phyloP scores from a whole-genome alignment of 2,888 invertebrate genomes.

The Phyllotreta striolata region DNA sequence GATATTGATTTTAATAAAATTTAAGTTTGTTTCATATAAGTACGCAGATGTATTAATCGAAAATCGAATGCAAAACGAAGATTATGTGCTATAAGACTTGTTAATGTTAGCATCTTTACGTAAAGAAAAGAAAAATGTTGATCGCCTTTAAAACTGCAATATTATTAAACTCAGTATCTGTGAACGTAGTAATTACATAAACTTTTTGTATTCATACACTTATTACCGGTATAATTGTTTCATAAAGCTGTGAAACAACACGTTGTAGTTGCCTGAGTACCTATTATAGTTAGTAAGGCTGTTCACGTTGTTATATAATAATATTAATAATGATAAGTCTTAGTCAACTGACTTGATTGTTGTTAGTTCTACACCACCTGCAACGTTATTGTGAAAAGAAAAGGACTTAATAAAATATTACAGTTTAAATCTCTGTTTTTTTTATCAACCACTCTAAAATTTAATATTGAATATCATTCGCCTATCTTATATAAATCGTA shows the following conservation, averaged over 20 bases:
- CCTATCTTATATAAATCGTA: no score
- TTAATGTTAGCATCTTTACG: no score
- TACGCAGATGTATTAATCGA: conserved; percentile 24
- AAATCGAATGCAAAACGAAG: background rate
- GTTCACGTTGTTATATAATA: conserved; percentile 63
- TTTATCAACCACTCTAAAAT: background rate
- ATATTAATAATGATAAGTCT: conserved; percentile 53
- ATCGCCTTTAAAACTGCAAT: conserved; percentile 27
- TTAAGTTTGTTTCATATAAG: conserved; percentile 25
- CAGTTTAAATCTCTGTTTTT: conserved; percentile 51
- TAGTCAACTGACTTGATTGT: conserved; percentile 59
- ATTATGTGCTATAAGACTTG: no score
- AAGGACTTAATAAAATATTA: conserved; percentile 61
- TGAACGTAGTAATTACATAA: conserved; percentile 33
- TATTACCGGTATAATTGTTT: conserved; percentile 59
- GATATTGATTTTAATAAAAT: conserved; percentile 44
- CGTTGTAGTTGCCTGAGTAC: conserved; percentile 62
- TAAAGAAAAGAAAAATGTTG: conserved; percentile 1
- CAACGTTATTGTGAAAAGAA: conserved; percentile 61
- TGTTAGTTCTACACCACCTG: conserved; percentile 61
- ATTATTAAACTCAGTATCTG: conserved; percentile 38
- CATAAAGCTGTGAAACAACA: conserved; percentile 57
- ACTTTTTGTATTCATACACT: conserved; percentile 60
- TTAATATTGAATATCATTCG: conserved; percentile 2
- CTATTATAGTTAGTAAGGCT: conserved; percentile 61